Conservation (phyloP, 1,140 invertebrate species). For the Dreissena polymorpha region DNA sequence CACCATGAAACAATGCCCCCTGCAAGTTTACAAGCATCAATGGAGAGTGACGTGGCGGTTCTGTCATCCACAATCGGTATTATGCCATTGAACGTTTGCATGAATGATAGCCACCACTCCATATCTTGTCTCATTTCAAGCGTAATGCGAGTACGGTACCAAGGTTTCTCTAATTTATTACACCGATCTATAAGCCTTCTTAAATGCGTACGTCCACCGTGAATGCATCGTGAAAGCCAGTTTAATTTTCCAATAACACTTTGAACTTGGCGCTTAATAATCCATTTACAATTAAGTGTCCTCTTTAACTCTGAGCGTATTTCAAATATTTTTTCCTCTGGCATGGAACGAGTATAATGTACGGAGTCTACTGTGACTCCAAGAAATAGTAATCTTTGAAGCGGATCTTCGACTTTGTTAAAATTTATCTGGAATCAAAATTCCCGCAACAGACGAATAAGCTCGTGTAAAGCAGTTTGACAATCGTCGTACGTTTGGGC, state of each 20-base stretch:
- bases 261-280: background rate
- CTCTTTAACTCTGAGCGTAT: background rate
- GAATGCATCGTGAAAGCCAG: no score
- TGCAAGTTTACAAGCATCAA: constrained; percentile 16
- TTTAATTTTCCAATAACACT: no score
- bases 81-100: constrained; percentile 12
- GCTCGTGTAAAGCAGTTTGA: background rate
- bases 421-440: constrained; percentile 40
- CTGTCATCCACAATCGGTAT: constrained; percentile 15
- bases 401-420: constrained; percentile 27
- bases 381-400: constrained; percentile 16
- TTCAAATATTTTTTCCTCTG: constrained; percentile 6
- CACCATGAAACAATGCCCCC: constrained; percentile 13
- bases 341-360: background rate
- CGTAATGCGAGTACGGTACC: no score
- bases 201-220: no score
- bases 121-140: constrained; percentile 17
- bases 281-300: background rate
- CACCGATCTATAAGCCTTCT: no score
- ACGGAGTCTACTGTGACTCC: background rate
- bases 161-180: no score
- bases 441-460: background rate
- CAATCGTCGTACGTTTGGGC: no score
- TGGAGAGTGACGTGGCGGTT: background rate
- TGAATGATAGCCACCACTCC: constrained; percentile 26